Base-by-base conservation (phyloP, 2,797 vertebrate species). In the Danio choprae region DNA sequence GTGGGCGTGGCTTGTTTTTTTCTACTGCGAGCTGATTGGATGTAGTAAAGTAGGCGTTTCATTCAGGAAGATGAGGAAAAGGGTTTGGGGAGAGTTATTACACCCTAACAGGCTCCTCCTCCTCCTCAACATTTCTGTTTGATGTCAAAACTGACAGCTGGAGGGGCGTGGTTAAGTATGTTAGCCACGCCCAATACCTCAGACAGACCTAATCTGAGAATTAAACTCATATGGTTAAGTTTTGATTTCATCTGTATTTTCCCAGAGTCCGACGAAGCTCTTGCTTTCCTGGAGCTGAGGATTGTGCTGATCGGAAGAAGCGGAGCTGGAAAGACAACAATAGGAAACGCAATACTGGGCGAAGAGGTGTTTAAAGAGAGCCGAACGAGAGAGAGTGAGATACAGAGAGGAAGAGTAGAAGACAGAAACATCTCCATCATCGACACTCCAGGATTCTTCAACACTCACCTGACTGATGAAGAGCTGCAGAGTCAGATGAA, bases 371-470 rank as follows among this genome's bases (percentile, higher is more conserved):
- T 81, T 40, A 62, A 58, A 70, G 50, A 50, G 22, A 69, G 18
- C 18, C 60, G n/a, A 7, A 81, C 77, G 0, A 62, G 0, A 48
- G 59, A 20, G n/a, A 80, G 64, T 74, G 46, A 80, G 20, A 9
- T 67, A 11, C 71, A 76, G 56, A 69, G 4, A 16, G 60, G 38
- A 58, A 16, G 0, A 18, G 74, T 81, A 29, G 62, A 78, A 4
- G 41, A 48, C 18, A 64, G 55, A 18, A 41, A 38, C n/a, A 74
- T 86, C 18, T 46, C 22, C 22, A 63, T 86, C 6, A 69, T 86
- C 5, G 76, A 85, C 64, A 86, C 85, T 7, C 85, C 85, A 48
- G 85, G 75, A 48, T 51, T 82, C 11, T 80, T 59, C 68, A 76
- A 64, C 65, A 55, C 65, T 11, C 0, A 16, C 1, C 58, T 80